Evolutionary conservation across 2,113 vertebrate species (phyloP), one percentile per base, ranked within the genome.

Genomic region (Platichthys stellatus): DNA sequence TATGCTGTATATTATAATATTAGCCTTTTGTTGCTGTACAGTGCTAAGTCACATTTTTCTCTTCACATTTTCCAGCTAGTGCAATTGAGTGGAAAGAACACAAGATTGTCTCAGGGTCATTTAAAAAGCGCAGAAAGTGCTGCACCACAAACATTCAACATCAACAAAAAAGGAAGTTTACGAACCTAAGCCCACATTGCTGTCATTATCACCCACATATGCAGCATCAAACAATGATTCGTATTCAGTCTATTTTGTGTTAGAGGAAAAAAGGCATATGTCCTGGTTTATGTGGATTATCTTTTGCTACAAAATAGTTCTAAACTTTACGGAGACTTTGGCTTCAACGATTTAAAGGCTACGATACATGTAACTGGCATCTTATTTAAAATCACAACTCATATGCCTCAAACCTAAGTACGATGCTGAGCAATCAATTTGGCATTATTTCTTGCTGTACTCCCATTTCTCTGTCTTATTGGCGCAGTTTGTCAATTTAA

Each of bases 401-500:
- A 56, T 8, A 21, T 18, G 11, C 38, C 43, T 13, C 38, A 54
- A 51, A 69, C 51, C 4, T 63, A 54, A 45, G 7, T 35, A 10
- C 11, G 2, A 51, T 20, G 8, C 20, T 17, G 24, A 40, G 28
- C 6, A 75, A 72, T 74, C 0, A 1, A 21, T 61, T 60, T 71
- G 60, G 1, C 31, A 6, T 31, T 31, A 7, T 31, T 31, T 6
- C 6, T 31, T 31, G 2, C 10, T 43, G 4, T 43, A 15, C 51
- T 57, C 2, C 70, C 18, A 38, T 2, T 73, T 68, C 63, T 24
- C 26, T 45, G 45, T 9, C 28, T 71, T 54, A 83, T 59, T 74
- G 60, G 2, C 11, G 26, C 38, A 51, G 24, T 78, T 79, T 72
- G 23, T 83, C 80, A 74, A 71, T 83, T 80, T 61, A 23, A 64